A percentile compares a stretch with the other conserved stretches of the same genome.
Evolutionary conservation across 2,797 vertebrate species (phyloP).

Genomic region (Choloepus didactylus): DNA sequence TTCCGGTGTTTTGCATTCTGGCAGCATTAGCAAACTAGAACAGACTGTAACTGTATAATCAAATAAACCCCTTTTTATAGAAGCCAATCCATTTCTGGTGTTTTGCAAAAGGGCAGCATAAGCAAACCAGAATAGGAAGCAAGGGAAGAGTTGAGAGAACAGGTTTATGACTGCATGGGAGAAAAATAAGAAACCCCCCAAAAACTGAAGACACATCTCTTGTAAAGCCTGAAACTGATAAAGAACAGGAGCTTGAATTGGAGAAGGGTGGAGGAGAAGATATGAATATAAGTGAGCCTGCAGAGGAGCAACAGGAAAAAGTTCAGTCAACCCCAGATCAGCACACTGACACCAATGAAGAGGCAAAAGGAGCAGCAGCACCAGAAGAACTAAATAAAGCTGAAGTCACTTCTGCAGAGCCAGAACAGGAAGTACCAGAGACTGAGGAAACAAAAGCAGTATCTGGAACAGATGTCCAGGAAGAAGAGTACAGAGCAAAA

Average conservation of each 20-base stretch:
- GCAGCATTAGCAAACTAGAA: too few species aligned
- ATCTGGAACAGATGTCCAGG: conserved; percentile 57
- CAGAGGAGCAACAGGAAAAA: conserved; percentile 76
- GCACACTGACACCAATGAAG: conserved; percentile 70
- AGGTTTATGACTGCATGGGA: conserved; percentile 97
- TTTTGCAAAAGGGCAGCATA: too few species aligned
- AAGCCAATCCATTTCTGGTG: too few species aligned
- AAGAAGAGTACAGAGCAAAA: conserved; percentile 71
- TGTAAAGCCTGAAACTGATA: conserved; percentile 77
- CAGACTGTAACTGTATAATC: too few species aligned
- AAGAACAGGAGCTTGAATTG: conserved; percentile 76
- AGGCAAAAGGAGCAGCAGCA: not conserved
- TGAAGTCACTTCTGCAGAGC: conserved; percentile 71
- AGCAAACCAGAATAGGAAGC: conserved; percentile 88
- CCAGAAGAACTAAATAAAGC: conserved; percentile 54
- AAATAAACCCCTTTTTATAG: too few species aligned
- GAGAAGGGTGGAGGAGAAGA: conserved; percentile 81
- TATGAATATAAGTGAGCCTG: conserved; percentile 82
- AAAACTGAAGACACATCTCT: conserved; percentile 80
- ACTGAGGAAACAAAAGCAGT: conserved; percentile 67
- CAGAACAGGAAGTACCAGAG: conserved; percentile 52
- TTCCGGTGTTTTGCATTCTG: too few species aligned
- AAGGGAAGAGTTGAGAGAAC: conserved; percentile 96
- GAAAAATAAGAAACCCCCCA: conserved; percentile 88
- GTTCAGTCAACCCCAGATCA: conserved; percentile 65